These are phyloP conservation scores for Tigriopus japonicus DNA, from an alignment of 1,140 invertebrate genomes.

Conservation along the genomic window DNA sequence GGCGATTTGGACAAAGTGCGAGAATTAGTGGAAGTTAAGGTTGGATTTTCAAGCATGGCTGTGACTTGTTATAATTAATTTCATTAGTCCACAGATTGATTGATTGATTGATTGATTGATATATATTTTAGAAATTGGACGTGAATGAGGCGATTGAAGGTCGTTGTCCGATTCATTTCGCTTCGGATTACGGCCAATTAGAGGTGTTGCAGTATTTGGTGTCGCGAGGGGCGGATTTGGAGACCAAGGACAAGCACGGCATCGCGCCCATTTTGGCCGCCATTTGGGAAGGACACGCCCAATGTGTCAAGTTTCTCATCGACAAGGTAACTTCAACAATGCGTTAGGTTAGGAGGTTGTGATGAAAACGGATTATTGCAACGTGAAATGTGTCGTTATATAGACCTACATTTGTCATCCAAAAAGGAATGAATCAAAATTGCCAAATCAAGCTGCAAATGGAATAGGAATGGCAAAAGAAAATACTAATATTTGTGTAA, in stretches of 20 bases:
- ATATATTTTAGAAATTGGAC: constrained; percentile 45
- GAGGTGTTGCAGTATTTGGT: constrained; percentile 67
- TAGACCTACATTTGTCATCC: background rate
- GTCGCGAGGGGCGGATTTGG: constrained; percentile 19
- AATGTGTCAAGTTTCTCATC: constrained; percentile 66
- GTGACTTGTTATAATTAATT: constrained; percentile 5
- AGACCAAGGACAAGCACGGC: constrained; percentile 79
- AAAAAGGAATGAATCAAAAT: background rate
- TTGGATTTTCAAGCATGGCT: constrained; percentile 24
- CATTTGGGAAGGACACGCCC: constrained; percentile 85
- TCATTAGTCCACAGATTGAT: background rate
- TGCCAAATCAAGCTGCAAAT: background rate
- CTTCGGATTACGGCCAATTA: constrained; percentile 82
- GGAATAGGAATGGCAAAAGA: background rate
- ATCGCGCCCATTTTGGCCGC: constrained; percentile 77
- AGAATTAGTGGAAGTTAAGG: constrained; percentile 64
- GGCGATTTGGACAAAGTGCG: constrained; percentile 78
- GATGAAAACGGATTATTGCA: no score
- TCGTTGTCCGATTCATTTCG: constrained; percentile 64
- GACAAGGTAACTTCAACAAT: constrained; percentile 40
- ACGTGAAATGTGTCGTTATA: background rate
- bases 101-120: constrained; percentile 13
- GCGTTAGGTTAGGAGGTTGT: background rate
- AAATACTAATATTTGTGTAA: background rate
- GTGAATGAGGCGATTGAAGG: constrained; percentile 69